Evolutionary conservation across 2,797 vertebrate genomes (phyloP), one percentile per base, ranked within the genome.

Genomic region (Merluccius polli): DNA sequence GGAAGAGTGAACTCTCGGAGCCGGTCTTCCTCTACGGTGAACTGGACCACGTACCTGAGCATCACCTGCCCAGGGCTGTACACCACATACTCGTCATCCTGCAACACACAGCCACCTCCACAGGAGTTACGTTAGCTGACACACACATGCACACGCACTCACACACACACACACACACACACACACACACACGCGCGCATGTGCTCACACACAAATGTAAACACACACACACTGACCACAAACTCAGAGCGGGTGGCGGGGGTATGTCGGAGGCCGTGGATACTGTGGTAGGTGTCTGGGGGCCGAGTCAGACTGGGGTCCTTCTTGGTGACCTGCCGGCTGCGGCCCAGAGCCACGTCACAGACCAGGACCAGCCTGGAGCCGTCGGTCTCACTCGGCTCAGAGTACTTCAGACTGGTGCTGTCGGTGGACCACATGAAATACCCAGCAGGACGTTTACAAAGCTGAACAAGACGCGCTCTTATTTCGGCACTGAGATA

Each of bases 81-180:
- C 12, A 97, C 94, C 77, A 95, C 95, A 78, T 93, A 97, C 89
- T 96, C 95, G 71, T 97, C 94, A 82, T 95, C 94, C 95, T 97
- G 87, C 29, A 11, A 36, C 21, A 41, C 12, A 75, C 11, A 79
- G 9, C 2, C 71, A 29, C 36, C 52, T 16, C n/a, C 12, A 32
- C 7, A 74, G 24, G 24, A 18, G 12, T 6, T 18, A 67, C 24
- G 0, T 18, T 33, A 70, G 35, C 2, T 41, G 11, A 41, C 33
- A 24, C 70, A 71, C 7, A 21, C 18, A 9, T 4, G 21, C 52
- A 59, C 52, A 59, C 21, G 7, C 21, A 59, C 21, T n/a, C 7
- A n/a, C 52, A 41, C 13, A 73, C n/a, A 70, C 16, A 38, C 4
- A 36, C 9, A 21, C 31, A 38, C 24, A 74, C 4, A 59, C 29